Evolutionary conservation across 2,113 vertebrate genomes (phyloP).

Genomic region (Alouatta palliata): DNA sequence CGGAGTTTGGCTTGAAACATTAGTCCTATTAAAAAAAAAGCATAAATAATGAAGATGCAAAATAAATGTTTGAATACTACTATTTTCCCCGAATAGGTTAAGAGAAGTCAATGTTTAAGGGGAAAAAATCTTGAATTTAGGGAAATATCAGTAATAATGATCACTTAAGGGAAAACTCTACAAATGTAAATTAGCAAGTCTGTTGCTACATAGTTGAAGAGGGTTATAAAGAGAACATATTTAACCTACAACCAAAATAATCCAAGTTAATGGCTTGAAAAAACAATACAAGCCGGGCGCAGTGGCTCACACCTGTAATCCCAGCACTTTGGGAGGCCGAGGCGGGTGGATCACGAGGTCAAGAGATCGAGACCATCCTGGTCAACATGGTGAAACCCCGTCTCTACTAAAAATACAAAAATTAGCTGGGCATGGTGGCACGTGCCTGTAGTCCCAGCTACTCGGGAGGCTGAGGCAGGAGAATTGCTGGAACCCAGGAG

Average conservation of each 20-base stretch:
- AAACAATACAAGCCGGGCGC: too few relatives aligned
- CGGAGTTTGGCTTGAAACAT: slow-evolving; percentile 85
- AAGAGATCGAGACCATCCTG: too few relatives aligned
- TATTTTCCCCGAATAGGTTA: neutral
- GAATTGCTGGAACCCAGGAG: too few relatives aligned
- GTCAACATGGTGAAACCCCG: too few relatives aligned
- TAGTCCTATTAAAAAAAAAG: slow-evolving; percentile 84
- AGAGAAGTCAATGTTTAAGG: neutral
- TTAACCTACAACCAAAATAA: neutral
- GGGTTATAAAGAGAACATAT: neutral
- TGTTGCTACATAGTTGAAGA: neutral
- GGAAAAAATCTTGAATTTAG: slow-evolving; percentile 13
- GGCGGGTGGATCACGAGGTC: too few relatives aligned
- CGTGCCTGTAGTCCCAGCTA: too few relatives aligned
- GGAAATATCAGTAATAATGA: slow-evolving; percentile 1
- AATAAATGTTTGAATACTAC: slow-evolving; percentile 11
- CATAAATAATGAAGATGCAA: neutral
- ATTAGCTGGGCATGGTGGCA: too few relatives aligned
- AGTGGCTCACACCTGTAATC: too few relatives aligned
- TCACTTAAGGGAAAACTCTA: neutral
- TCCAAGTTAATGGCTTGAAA: neutral
- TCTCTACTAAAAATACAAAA: too few relatives aligned
- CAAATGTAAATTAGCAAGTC: neutral
- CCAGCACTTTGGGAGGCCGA: too few relatives aligned
- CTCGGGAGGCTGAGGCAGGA: too few relatives aligned